Evolutionary conservation across 2,113 vertebrate species (phyloP), one percentile per base, ranked within the genome.

Genomic region (Siphamia tubifer): DNA sequence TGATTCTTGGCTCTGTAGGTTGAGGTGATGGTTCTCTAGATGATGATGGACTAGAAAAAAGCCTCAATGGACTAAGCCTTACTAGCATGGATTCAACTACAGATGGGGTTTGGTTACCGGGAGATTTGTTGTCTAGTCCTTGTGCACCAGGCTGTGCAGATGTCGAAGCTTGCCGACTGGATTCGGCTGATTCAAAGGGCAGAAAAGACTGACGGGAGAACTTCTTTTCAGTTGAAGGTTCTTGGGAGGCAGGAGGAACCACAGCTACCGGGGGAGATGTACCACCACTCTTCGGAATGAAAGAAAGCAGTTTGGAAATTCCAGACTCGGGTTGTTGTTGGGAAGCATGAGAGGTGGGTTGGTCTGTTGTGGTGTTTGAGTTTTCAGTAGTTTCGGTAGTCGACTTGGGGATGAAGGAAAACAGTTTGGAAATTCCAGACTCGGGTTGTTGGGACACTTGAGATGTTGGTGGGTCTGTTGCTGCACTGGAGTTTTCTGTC

Each of bases 61-160:
- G 73, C 55, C 88, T 91, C 68, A 96, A 80, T 66, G 95, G 93
- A 79, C 92, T 96, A 38, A 97, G 81, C 56, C 91, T 91, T 63
- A 90, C 93, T 12, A 96, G 81, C 79, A 97, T 86, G 11, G 95
- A 95, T 62, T 94, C 94, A 52, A 96, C 85, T 43, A 95, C 85
- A 0, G 93, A 94, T 54, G 85, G 67, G 5, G 93, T 52, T 68
- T 77, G 87, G 38, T 58, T 71, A 39, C 35, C 6, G 36, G 70
- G 15, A 4, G 77, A 6, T 57, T 60, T n/a, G 3, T 40, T 70
- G 12, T 54, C 53, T 66, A 82, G 69, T 31, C 17, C 30, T n/a
- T 79, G 87, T 39, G 45, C 6, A 5, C 15, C 30, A 38, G 2
- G 56, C 25, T 53, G 20, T 39, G 71, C 6, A 3, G 68, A 15